Evolutionary conservation across 2,888 invertebrate species (phyloP).

Genomic region (Nyleta sp.): DNA sequence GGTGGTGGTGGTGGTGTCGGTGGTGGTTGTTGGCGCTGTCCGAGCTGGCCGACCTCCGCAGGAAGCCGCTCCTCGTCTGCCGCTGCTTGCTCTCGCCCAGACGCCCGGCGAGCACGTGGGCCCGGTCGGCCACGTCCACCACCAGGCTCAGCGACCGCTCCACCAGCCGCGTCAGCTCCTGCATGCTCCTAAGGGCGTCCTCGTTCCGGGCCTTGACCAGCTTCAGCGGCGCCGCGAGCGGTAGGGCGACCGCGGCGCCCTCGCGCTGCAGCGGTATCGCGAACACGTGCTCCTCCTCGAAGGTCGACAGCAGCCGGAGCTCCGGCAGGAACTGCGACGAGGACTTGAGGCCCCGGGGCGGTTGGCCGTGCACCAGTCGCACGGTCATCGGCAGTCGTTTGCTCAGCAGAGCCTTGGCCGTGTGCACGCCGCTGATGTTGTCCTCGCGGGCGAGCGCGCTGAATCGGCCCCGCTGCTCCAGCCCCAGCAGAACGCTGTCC

Average conservation of each 20-base stretch:
- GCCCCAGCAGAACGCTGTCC: conserved; percentile 90
- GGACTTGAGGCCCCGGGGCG: conserved; percentile 92
- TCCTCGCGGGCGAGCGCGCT: conserved; percentile 96
- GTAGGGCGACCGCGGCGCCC: conserved; percentile 91
- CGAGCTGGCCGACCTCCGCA: conserved; percentile 90
- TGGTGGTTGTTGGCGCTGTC: conserved; percentile 85
- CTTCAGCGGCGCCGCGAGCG: conserved; percentile 93
- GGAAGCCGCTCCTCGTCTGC: conserved; percentile 79
- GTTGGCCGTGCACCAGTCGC: conserved; percentile 94
- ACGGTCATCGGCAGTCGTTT: conserved; percentile 97
- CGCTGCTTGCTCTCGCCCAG: conserved; percentile 85
- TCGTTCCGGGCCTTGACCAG: conserved; percentile 92
- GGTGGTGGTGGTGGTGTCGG: conserved; percentile 82
- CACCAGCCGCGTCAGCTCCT: conserved; percentile 89
- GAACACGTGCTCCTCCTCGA: conserved; percentile 94
- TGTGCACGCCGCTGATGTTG: conserved; percentile 97
- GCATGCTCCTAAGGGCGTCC: conserved; percentile 87
- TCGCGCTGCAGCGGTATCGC: conserved; percentile 92
- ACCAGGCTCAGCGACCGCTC: conserved; percentile 90
- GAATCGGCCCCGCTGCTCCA: conserved; percentile 95
- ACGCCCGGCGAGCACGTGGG: conserved; percentile 92
- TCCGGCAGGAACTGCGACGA: conserved; percentile 93
- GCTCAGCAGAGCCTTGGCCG: conserved; percentile 92
- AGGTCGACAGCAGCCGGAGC: conserved; percentile 91
- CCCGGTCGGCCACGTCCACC: conserved; percentile 90